Evolutionary conservation across 2,888 invertebrate species (phyloP), one percentile per base, ranked within the genome.

Genomic region (Ephialtes manifestator): DNA sequence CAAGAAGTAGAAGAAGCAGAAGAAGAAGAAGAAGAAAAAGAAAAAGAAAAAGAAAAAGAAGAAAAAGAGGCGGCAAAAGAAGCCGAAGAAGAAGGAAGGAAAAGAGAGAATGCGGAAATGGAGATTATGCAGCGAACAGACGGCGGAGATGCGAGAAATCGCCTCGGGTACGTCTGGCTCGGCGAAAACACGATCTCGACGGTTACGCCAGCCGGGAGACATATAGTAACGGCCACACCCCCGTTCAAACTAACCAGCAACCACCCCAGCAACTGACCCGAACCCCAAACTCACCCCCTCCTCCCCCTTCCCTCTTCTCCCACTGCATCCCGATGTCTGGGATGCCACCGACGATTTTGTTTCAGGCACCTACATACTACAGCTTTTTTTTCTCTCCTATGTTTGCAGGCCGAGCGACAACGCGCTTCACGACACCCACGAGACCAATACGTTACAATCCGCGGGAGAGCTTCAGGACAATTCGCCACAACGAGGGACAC

Each of bases 81-180:
- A 15, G 79, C 76, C 46, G 75, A 24, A 80, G 80, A 71, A 70
- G 24, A 39, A 74, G 74, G 75, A 71, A 76, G 39, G 67, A 75
- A 60, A 70, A 75, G 53, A 72, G 70, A 53, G 81, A 63, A 81
- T 67, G 78, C 81, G 84, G 84, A 84, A 84, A 78, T 78, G 78
- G 84, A 84, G 81, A 81, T 84, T 84, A 84, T 84, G 84, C 84
- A 81, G 74, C 48, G 43, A 63, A 18, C 75, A 67, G 77, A 63
- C 68, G 68, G 72, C 68, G 53, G 46, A 60, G 75, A 74, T 51
- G 58, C 58, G 65, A 76, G 77, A 83, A 84, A 84, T 81, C 80
- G 84, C 84, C 81, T 84, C 76, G 84, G 84, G 84, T 84, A 84
- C 76, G 84, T 84, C 84, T 84, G 84, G 84, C 80, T 81, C 72